These are phyloP conservation scores for Trachelus troglodyta DNA, from an alignment of 2,888 invertebrate genomes.

Conservation along the genomic window DNA sequence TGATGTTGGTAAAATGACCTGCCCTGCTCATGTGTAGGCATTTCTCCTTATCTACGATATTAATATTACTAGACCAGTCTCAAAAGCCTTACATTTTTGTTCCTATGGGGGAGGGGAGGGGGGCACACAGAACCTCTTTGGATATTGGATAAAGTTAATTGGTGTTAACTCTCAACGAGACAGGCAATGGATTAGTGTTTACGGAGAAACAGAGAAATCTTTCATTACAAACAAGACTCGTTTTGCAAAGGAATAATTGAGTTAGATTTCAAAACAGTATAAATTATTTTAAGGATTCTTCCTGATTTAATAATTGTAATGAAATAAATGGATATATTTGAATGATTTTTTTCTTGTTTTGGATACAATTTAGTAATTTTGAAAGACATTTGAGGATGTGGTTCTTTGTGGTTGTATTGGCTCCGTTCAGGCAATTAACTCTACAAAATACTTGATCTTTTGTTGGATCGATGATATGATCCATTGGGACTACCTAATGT, in stretches of 20 bases:
- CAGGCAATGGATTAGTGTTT: neutral
- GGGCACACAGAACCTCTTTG: neutral
- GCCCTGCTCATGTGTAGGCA: neutral
- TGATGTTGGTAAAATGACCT: neutral
- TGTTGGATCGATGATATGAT: constrained; percentile 18
- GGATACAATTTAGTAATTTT: constrained; percentile 25
- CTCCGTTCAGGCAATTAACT: constrained; percentile 26
- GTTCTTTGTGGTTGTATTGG: constrained; percentile 27
- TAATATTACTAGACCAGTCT: neutral
- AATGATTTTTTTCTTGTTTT: neutral
- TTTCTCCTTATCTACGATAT: neutral
- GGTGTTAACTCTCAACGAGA: neutral
- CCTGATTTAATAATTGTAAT: constrained; percentile 17
- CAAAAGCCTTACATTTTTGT: neutral
- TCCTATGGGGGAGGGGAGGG: neutral
- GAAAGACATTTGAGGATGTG: constrained; percentile 21
- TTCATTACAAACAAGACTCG: neutral
- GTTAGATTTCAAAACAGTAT: neutral
- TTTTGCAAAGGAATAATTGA: neutral
- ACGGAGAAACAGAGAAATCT: neutral
- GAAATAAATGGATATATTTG: neutral
- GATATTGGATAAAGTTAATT: neutral
- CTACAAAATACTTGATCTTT: constrained; percentile 23
- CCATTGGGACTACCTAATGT: constrained; percentile 22
- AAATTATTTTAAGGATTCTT: constrained; percentile 28